Percentiles rank a stretch among this genome's conserved stretches.
Conservation (phyloP, 2,113 vertebrate species). For the Ptyas mucosa region DNA sequence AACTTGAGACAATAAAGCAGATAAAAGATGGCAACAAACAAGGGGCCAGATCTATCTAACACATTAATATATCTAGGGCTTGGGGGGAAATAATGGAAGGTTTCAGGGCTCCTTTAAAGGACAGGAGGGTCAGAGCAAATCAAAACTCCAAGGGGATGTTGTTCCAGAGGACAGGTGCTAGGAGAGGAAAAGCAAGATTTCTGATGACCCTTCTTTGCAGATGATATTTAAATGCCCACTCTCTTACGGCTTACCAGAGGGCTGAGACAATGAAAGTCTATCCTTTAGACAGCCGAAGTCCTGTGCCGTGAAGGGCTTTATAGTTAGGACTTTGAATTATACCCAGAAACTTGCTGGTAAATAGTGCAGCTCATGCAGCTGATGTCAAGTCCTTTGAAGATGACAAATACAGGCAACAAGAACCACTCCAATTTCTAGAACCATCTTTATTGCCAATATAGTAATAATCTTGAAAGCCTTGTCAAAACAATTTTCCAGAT, state of each 20-base stretch:
- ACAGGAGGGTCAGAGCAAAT: not conserved
- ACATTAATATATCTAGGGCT: not conserved
- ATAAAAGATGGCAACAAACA: not conserved
- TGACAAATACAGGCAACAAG: not conserved
- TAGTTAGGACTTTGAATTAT: not conserved
- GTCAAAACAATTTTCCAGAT: not conserved
- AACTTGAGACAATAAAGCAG: not conserved
- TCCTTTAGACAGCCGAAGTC: not conserved
- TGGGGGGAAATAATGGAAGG: not conserved
- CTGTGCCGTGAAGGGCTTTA: not conserved
- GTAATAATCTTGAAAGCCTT: not conserved
- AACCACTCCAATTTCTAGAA: not conserved
- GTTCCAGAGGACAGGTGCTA: not conserved
- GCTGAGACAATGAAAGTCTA: not conserved
- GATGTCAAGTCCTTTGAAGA: not conserved
- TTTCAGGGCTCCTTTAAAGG: not conserved
- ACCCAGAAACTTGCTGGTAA: not conserved
- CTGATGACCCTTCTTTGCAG: not conserved
- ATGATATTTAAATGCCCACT: not conserved
- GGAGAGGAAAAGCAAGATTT: not conserved
- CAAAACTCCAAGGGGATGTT: not conserved
- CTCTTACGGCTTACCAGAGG: not conserved
- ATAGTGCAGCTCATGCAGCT: not conserved
- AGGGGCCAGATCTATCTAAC: not conserved
- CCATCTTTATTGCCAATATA: not conserved